phyloP scores from a whole-genome alignment of 1,140 invertebrate genomes.

The Temnothorax curvispinosus region DNA sequence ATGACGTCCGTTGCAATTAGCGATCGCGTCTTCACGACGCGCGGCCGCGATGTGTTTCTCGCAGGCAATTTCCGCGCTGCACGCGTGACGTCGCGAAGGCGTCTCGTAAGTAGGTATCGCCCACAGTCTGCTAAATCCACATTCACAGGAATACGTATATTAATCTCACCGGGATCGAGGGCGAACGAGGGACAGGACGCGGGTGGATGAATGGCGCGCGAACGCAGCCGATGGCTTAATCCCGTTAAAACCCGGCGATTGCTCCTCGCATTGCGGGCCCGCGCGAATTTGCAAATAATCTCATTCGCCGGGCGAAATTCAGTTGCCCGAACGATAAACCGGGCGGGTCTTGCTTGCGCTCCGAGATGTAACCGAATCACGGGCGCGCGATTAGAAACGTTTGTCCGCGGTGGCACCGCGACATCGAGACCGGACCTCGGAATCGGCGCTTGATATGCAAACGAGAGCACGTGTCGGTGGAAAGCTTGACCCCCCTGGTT shows the following conservation, averaged over 20 bases:
- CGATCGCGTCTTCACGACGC: neutral
- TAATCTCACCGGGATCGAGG: neutral
- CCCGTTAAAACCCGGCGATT: neutral
- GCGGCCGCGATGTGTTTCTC: too few relatives aligned
- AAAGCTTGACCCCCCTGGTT: neutral
- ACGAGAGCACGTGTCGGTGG: neutral
- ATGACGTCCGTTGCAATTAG: neutral
- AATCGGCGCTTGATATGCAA: constrained; percentile 52
- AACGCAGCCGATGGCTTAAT: neutral
- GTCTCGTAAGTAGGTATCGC: too few relatives aligned
- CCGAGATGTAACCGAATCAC: constrained; percentile 18
- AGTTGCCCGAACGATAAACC: neutral
- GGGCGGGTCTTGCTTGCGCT: neutral
- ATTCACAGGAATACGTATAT: neutral
- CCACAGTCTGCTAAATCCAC: neutral
- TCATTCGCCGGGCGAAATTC: constrained; percentile 1
- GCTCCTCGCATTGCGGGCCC: neutral
- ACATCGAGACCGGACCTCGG: constrained; percentile 12
- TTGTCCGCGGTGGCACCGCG: constrained; percentile 6
- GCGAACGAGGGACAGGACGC: too few relatives aligned
- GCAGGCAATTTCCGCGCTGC: neutral
- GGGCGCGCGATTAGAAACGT: constrained; percentile 11
- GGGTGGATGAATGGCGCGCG: neutral
- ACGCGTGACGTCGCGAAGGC: neutral
- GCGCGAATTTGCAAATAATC: neutral